A percentile compares a stretch with the other conserved stretches of the same genome.
These are phyloP conservation scores for Phoxinus phoxinus DNA, from an alignment of 2,113 vertebrate genomes.

Conservation along the genomic window DNA sequence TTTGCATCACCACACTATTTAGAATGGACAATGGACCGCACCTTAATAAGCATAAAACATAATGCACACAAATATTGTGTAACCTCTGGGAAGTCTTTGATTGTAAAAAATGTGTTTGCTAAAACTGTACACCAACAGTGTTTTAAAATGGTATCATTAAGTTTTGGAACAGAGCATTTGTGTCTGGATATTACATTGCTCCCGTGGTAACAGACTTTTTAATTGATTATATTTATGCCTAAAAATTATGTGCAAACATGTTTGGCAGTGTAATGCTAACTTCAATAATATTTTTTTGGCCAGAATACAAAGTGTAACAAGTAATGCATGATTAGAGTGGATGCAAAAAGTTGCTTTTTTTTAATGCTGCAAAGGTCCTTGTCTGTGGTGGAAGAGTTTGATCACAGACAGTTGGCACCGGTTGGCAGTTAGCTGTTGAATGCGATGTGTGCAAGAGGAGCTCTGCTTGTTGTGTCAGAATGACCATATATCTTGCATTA, in stretches of 20 bases:
- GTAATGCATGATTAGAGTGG: neutral
- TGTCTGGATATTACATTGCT: neutral
- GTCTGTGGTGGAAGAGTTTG: slow-evolving; percentile 1
- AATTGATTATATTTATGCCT: slow-evolving; percentile 10
- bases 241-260: neutral
- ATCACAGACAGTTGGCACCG: slow-evolving; percentile 25
- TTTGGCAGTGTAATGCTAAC: neutral
- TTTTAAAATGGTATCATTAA: neutral
- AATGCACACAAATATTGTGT: neutral
- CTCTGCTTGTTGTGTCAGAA: slow-evolving; percentile 15
- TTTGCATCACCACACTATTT: neutral
- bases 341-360: neutral
- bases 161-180: neutral
- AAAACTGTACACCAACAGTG: neutral
- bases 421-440: slow-evolving; percentile 12
- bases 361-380: neutral
- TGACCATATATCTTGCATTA: slow-evolving; percentile 1
- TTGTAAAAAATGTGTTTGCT: too few species aligned
- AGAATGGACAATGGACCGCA: neutral
- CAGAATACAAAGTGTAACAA: neutral
- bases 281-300: neutral
- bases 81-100: too few species aligned
- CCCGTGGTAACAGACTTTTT: neutral
- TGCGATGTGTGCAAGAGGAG: slow-evolving; percentile 19
- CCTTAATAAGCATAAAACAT: neutral